Percentiles rank a stretch among this genome's conserved stretches.
phyloP scores from a whole-genome alignment of 2,888 invertebrate species.

The Clostera curtula region DNA sequence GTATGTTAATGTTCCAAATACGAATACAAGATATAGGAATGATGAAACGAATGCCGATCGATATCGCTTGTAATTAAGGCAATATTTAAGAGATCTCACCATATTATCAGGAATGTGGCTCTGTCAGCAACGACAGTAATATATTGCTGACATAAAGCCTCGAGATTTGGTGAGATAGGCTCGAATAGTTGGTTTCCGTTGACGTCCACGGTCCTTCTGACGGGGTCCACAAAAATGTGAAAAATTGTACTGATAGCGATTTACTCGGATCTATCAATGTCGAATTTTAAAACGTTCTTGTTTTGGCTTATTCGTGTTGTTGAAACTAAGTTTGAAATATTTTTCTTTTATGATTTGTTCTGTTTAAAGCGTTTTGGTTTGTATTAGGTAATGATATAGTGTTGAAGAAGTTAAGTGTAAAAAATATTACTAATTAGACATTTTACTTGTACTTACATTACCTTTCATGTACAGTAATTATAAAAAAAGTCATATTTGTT shows the following conservation, averaged over 20 bases:
- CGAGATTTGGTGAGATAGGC: conserved; percentile 63
- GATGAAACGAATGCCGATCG: conserved; percentile 54
- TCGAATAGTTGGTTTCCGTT: conserved; percentile 62
- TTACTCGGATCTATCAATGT: conserved; percentile 56
- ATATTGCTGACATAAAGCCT: conserved; percentile 68
- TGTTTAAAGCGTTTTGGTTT: too few relatives aligned
- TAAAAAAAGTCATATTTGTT: conserved; percentile 3
- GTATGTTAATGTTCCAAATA: conserved; percentile 29
- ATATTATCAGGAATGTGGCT: conserved; percentile 56
- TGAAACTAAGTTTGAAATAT: not conserved
- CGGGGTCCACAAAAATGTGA: conserved; percentile 53
- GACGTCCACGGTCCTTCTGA: conserved; percentile 43
- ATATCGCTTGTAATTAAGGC: conserved; percentile 65
- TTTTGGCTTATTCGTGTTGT: conserved; percentile 4
- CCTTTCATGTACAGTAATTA: too few relatives aligned
- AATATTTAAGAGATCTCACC: conserved; percentile 62
- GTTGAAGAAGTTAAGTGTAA: too few relatives aligned
- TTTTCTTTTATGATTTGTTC: too few relatives aligned
- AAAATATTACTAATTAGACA: too few relatives aligned
- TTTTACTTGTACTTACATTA: too few relatives aligned
- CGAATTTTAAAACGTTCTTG: conserved; percentile 26
- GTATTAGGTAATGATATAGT: too few relatives aligned
- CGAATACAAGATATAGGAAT: conserved; percentile 45
- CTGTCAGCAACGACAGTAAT: conserved; percentile 58
- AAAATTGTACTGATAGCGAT: conserved; percentile 56